Evolutionary conservation across 2,797 vertebrate genomes (phyloP).

Genomic region (Danio jaintianensis): DNA sequence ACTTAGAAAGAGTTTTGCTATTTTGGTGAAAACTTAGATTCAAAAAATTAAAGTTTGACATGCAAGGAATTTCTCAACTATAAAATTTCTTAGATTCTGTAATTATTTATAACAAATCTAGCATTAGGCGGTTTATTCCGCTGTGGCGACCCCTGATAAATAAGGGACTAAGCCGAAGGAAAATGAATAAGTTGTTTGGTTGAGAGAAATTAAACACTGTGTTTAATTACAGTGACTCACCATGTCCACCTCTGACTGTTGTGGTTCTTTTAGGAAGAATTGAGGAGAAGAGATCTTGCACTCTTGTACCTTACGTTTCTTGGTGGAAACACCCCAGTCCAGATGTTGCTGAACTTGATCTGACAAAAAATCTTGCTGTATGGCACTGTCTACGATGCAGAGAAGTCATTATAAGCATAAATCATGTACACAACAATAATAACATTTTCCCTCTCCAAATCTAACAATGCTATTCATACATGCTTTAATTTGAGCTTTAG

Average conservation of each 20-base stretch:
- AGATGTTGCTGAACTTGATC: conserved; percentile 1
- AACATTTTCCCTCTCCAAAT: not conserved
- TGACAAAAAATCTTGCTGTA: conserved; percentile 18
- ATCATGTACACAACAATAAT: not conserved
- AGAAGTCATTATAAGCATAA: not conserved
- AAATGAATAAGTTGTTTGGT: too few species aligned
- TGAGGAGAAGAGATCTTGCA: conserved; percentile 53
- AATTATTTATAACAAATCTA: too few species aligned
- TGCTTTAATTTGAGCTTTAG: not conserved
- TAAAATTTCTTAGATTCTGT: not conserved
- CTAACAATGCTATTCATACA: not conserved
- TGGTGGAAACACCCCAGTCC: conserved; percentile 30
- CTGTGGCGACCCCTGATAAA: too few species aligned
- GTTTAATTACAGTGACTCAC: conserved; percentile 59
- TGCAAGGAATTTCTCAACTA: too few species aligned
- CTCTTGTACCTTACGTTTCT: conserved; percentile 60
- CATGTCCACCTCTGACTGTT: conserved; percentile 49
- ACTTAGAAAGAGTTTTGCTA: too few species aligned
- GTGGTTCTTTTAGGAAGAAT: conserved; percentile 29
- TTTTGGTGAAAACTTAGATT: too few species aligned
- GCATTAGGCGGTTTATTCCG: too few species aligned
- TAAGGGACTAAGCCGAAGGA: too few species aligned
- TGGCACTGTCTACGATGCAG: conserved; percentile 36
- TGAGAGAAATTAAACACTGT: not conserved
- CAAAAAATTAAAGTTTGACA: too few species aligned